Conservation (phyloP, 2,113 vertebrate genomes). For the Pangasianodon hypophthalmus region DNA sequence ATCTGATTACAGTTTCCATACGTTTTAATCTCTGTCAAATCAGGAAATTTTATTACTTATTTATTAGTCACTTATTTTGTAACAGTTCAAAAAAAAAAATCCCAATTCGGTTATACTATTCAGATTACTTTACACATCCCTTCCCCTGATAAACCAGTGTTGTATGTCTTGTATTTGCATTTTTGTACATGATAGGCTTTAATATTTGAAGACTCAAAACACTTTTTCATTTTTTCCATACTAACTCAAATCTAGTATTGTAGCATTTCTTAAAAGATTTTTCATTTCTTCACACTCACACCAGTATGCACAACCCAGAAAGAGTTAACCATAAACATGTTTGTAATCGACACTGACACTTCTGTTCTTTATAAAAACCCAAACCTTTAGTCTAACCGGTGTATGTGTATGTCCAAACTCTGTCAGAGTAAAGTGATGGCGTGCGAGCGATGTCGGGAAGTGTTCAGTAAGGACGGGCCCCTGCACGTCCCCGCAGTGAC, state of each 20-base stretch:
- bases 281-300: background rate
- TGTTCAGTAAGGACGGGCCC: slow-evolving; percentile 88
- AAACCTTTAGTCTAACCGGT: background rate
- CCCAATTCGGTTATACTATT: too few species aligned
- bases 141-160: background rate
- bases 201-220: background rate
- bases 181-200: background rate
- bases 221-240: background rate
- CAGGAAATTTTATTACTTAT: too few species aligned
- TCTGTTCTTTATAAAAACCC: background rate
- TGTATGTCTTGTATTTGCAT: background rate
- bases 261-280: background rate
- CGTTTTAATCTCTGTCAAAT: too few species aligned
- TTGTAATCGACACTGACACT: background rate
- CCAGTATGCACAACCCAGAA: background rate
- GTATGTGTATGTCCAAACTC: background rate
- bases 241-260: background rate
- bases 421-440: slow-evolving; percentile 89
- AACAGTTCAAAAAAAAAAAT: background rate
- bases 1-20: background rate
- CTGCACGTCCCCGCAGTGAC: slow-evolving; percentile 75
- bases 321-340: background rate
- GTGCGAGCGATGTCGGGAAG: slow-evolving; percentile 90
- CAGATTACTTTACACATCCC: background rate
- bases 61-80: background rate